These are phyloP conservation scores for Varecia variegata DNA, from an alignment of 2,797 vertebrate species.

Conservation along the genomic window DNA sequence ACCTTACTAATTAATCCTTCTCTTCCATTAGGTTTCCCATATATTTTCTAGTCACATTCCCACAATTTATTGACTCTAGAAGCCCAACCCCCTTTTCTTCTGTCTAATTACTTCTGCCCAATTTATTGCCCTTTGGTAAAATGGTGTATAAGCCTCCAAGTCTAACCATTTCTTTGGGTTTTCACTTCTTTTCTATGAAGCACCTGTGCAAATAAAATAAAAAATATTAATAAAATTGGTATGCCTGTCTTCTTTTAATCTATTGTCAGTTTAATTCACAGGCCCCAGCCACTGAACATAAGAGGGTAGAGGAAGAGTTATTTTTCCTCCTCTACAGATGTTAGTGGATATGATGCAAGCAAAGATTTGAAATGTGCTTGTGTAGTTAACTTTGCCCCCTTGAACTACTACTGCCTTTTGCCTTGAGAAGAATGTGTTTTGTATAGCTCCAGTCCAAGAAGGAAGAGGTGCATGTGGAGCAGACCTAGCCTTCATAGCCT, in stretches of 20 bases:
- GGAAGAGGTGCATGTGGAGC: background rate
- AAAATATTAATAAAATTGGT: background rate
- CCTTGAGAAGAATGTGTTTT: constrained; percentile 24
- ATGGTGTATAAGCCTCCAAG: background rate
- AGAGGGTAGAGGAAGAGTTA: background rate
- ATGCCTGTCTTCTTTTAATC: background rate
- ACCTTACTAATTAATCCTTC: background rate
- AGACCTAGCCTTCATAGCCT: background rate
- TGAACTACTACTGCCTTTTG: background rate
- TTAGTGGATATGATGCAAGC: background rate
- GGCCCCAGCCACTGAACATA: background rate
- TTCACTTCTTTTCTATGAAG: background rate
- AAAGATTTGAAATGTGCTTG: constrained; percentile 31
- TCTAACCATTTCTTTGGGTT: background rate
- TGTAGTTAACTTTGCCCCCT: background rate
- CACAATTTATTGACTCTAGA: background rate
- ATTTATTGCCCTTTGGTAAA: background rate
- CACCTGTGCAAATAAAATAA: background rate
- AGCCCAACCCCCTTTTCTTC: background rate
- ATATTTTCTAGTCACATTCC: background rate
- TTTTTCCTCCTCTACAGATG: background rate
- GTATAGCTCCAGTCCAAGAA: background rate
- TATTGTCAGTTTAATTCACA: background rate
- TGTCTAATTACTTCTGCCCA: background rate
- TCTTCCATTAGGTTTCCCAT: background rate